A percentile compares a stretch with the other conserved stretches of the same genome.
These are phyloP conservation scores for Macrosiphum euphorbiae DNA, from an alignment of 2,888 invertebrate genomes.

Conservation along the genomic window DNA sequence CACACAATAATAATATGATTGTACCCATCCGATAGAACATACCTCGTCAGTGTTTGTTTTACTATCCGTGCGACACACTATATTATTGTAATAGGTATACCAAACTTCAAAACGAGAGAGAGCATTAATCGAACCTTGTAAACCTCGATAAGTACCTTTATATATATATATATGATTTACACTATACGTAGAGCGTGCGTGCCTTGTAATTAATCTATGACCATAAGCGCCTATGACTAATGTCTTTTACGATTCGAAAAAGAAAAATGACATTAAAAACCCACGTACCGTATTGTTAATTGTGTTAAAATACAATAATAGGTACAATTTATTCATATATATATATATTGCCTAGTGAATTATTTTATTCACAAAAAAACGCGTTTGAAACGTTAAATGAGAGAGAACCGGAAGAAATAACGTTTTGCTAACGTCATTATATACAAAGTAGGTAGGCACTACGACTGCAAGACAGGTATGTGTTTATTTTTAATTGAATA, in stretches of 20 bases:
- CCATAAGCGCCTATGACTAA: slow-evolving; percentile 29
- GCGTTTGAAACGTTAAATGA: not conserved
- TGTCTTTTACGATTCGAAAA: slow-evolving; percentile 33
- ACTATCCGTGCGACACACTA: not conserved
- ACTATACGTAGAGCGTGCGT: not conserved
- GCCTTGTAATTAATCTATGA: not conserved
- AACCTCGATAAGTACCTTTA: not conserved
- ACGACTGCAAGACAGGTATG: not conserved
- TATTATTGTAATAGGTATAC: not conserved
- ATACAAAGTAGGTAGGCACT: not conserved
- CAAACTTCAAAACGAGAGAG: not conserved
- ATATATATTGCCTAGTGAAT: not conserved
- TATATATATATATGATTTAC: not conserved
- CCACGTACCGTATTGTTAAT: slow-evolving; percentile 24
- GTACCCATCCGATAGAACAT: not conserved
- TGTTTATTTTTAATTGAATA: not conserved
- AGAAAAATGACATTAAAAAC: slow-evolving; percentile 24
- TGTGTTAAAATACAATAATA: not conserved
- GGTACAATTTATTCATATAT: not conserved
- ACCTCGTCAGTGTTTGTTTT: not conserved
- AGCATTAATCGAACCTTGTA: slow-evolving; percentile 1
- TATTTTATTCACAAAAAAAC: not conserved
- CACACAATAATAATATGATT: slow-evolving; percentile 6
- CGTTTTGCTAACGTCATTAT: not conserved
- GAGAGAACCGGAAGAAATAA: not conserved